phyloP scores from a whole-genome alignment of 2,797 vertebrate species.

The Sebastes cheni region DNA sequence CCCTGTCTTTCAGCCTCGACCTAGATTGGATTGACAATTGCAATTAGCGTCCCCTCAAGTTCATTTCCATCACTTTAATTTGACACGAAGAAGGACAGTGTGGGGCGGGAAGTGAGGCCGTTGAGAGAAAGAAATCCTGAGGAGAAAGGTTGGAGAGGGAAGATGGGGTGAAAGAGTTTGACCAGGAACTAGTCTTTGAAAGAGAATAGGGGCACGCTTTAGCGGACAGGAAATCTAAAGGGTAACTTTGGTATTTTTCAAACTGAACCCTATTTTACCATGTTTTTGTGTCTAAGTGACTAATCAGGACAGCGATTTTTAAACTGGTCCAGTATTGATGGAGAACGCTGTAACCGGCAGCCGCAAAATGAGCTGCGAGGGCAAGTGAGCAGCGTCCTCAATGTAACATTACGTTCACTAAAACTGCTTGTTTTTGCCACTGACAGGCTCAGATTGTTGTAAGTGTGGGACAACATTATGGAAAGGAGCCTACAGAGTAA shows the following conservation, averaged over 20 bases:
- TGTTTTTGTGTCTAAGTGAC: neutral
- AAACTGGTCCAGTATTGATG: too few relatives aligned
- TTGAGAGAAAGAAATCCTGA: slow-evolving; percentile 40
- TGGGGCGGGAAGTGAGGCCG: slow-evolving; percentile 59
- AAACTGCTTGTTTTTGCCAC: too few relatives aligned
- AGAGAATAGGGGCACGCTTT: neutral
- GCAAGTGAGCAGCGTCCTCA: too few relatives aligned
- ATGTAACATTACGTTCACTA: too few relatives aligned
- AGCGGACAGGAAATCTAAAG: neutral
- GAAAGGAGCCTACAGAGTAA: too few relatives aligned
- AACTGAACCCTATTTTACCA: neutral
- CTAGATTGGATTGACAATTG: slow-evolving; percentile 86
- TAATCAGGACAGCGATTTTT: too few relatives aligned
- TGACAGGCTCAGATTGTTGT: too few relatives aligned
- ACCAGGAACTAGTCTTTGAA: slow-evolving; percentile 39
- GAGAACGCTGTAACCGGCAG: too few relatives aligned
- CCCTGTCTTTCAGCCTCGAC: slow-evolving; percentile 80
- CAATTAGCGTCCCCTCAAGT: slow-evolving; percentile 87
- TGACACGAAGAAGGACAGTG: slow-evolving; percentile 82
- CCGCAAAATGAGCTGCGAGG: too few relatives aligned
- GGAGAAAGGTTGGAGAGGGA: slow-evolving; percentile 40
- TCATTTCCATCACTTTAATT: slow-evolving; percentile 87
- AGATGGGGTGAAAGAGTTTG: slow-evolving; percentile 51
- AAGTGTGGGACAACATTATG: too few relatives aligned
- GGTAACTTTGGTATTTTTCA: neutral